Conservation (phyloP, 2,888 invertebrate genomes). For the Cheilosia impressa region DNA sequence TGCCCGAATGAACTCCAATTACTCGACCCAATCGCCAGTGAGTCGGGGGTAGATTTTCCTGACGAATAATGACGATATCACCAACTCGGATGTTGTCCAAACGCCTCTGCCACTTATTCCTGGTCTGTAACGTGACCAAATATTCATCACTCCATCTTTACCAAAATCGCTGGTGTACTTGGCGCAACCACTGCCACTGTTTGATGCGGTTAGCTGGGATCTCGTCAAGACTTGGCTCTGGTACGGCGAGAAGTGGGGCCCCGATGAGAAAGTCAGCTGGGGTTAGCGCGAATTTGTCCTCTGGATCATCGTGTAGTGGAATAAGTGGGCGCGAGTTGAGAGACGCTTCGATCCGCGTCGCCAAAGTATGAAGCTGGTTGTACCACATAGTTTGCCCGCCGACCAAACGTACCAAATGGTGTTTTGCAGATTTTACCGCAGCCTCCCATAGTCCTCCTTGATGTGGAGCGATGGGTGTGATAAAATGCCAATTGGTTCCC, state of each 20-base stretch:
- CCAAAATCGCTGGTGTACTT: no score
- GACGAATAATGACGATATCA: no score
- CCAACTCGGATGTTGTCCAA: no score
- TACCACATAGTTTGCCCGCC: slow-evolving; percentile 24
- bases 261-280: slow-evolving; percentile 57
- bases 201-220: not conserved
- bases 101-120: no score
- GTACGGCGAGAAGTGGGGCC: slow-evolving; percentile 23
- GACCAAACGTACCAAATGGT: slow-evolving; percentile 25
- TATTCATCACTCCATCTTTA: no score
- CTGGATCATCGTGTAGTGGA: not conserved
- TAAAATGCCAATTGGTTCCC: slow-evolving; percentile 35
- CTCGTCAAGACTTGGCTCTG: slow-evolving; percentile 77
- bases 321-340: slow-evolving; percentile 24
- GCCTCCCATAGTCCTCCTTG: not conserved
- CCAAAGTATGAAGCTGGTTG: slow-evolving; percentile 23
- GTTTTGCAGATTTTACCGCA: not conserved
- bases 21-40: no score
- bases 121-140: no score
- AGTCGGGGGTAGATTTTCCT: no score
- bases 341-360: not conserved
- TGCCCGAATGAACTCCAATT: no score
- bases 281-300: slow-evolving; percentile 14
- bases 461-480: slow-evolving; percentile 28
- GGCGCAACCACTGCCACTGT: no score